phyloP scores from a whole-genome alignment of 1,140 invertebrate species.

The Bacillus rossius region DNA sequence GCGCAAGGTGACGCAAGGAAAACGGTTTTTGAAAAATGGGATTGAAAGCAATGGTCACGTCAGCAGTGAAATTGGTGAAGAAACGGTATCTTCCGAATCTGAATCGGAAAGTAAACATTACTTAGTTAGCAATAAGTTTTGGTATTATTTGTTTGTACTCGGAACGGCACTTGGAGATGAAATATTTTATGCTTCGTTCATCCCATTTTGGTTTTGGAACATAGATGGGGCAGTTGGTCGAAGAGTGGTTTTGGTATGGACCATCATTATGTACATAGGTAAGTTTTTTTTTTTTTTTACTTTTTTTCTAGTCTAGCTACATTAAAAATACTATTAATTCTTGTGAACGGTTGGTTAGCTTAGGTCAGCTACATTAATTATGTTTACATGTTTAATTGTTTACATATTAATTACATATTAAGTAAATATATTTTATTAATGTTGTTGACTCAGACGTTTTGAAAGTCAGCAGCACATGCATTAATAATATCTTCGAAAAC shows the following conservation, averaged over 20 bases:
- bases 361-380: too few relatives aligned
- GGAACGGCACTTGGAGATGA: constrained; percentile 84
- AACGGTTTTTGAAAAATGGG: constrained; percentile 31
- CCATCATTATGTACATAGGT: constrained; percentile 80
- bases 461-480: too few relatives aligned
- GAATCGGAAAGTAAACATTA: constrained; percentile 38
- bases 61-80: constrained; percentile 23
- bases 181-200: constrained; percentile 80
- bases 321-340: constrained; percentile 2
- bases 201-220: constrained; percentile 92
- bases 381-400: too few relatives aligned
- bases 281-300: constrained; percentile 21
- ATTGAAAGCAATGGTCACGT: constrained; percentile 33
- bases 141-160: constrained; percentile 81
- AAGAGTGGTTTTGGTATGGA: constrained; percentile 77
- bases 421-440: too few relatives aligned
- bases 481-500: too few relatives aligned
- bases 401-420: too few relatives aligned
- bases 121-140: constrained; percentile 67
- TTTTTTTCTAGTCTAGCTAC: constrained; percentile 44
- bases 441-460: too few relatives aligned
- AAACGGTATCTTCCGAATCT: constrained; percentile 23
- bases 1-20: constrained; percentile 30
- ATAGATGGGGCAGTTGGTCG: constrained; percentile 76
- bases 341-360: too few relatives aligned